Conservation (phyloP, 1,140 invertebrate genomes). For the Acromyrmex charruanus region DNA sequence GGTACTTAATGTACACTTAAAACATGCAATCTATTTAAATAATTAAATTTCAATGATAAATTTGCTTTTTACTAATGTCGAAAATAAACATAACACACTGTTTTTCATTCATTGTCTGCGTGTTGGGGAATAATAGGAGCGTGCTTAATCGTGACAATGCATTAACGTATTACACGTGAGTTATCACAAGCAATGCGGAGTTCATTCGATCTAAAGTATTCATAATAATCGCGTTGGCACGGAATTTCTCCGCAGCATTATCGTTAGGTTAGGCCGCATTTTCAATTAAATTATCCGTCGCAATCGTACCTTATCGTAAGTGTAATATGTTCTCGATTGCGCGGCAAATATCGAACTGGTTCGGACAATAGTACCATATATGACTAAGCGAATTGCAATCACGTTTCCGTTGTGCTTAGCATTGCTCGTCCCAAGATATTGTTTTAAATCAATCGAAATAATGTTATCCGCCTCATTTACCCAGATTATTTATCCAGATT, state of each 20-base stretch:
- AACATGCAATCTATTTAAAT: not conserved
- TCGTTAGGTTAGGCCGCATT: slow-evolving; percentile 69
- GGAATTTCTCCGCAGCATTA: slow-evolving; percentile 51
- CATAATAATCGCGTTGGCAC: slow-evolving; percentile 60
- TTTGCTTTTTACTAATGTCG: no score
- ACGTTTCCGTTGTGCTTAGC: slow-evolving; percentile 73
- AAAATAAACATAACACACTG: slow-evolving; percentile 1
- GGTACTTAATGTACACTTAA: not conserved
- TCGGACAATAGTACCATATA: slow-evolving; percentile 74
- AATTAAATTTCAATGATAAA: slow-evolving; percentile 10
- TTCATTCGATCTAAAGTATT: slow-evolving; percentile 58
- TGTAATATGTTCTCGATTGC: slow-evolving; percentile 75
- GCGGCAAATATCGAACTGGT: slow-evolving; percentile 74
- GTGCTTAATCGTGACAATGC: slow-evolving; percentile 38
- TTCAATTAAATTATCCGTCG: slow-evolving; percentile 76
- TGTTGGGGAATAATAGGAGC: not conserved
- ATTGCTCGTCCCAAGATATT: slow-evolving; percentile 68
- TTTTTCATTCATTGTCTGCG: not conserved
- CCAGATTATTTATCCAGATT: slow-evolving; percentile 57
- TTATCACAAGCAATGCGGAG: slow-evolving; percentile 45
- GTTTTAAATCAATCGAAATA: slow-evolving; percentile 74
- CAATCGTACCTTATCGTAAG: slow-evolving; percentile 74
- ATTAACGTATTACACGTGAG: slow-evolving; percentile 46
- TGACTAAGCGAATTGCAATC: slow-evolving; percentile 74
- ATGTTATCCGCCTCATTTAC: slow-evolving; percentile 53